Base-by-base conservation (phyloP, 1,140 invertebrate genomes). In the Grapholita molesta region DNA sequence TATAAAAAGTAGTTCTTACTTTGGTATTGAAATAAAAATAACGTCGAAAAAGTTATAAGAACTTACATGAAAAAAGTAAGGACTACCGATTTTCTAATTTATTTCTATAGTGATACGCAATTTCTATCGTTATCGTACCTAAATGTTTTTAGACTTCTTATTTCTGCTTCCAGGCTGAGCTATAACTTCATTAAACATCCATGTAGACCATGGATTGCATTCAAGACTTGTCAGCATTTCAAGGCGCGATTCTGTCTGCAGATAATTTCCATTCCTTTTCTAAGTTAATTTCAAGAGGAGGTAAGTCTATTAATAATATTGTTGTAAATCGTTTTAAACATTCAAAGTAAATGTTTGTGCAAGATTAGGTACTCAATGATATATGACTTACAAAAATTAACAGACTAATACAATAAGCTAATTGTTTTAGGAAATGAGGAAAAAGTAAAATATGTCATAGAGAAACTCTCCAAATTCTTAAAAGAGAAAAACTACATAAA, bases 381-480 rank as follows among this genome's bases (percentile, higher is more conserved):
- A n/a, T 30, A 30, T 30, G 28, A 30, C 28, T 9, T 9, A 4
- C n/a, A 18, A 7, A 52, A 3, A 52, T 52, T 15, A 52, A 11
- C 61, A 57, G 32, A 52, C 42, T 28, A 64, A 28, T 30, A 64
- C 15, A 21, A 64, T 57, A 24, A 64, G 33, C n/a, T 35, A 38
- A 38, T 38, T 70, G 57, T 84, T 86, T 33, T 71, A 91, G 89
- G 88, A 1, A 89, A 91, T 76, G 88, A 90, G 79, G 79, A 85
- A 18, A 83, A 83, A 83, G 76, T 91, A 24, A 68, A 80, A 66
- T 78, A 71, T 70, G 71, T 90, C 15, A 69, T 89, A 15, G 65
- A 78, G 2, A 69, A 28, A 28, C 69, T 90, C 25, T 35, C 28
- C 23, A 78, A 78, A 64, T 88, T 86, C 72, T 68, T 91, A 33